A percentile compares a stretch with the other conserved stretches of the same genome.
These are phyloP conservation scores for Ptychodera flava DNA, from an alignment of 35 echinoderm and acorn worm species.

Conservation along the genomic window DNA sequence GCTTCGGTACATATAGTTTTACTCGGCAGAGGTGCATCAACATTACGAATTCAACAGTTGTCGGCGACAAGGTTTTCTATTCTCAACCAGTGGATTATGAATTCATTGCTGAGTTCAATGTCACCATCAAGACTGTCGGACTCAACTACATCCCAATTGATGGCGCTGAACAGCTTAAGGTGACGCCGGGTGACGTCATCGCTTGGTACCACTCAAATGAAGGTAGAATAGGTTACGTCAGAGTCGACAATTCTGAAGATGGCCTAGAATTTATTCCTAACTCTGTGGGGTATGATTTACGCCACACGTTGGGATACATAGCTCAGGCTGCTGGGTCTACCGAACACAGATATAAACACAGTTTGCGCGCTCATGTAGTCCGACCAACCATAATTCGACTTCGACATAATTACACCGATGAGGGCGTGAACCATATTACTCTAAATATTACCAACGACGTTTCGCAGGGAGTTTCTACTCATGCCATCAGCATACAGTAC, in stretches of 20 bases:
- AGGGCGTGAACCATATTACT: constrained; percentile 25
- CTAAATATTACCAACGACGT: constrained; percentile 52
- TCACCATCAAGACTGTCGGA: constrained; percentile 33
- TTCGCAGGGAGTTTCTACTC: constrained; percentile 22
- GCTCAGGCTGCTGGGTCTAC: constrained; percentile 34
- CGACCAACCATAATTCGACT: constrained; percentile 64
- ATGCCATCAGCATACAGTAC: constrained; percentile 56
- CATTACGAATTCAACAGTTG: constrained; percentile 29
- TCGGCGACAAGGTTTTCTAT: constrained; percentile 36
- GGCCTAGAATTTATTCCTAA: constrained; percentile 56
- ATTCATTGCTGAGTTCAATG: constrained; percentile 41
- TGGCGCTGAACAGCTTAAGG: constrained; percentile 36
- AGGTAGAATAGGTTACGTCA: constrained; percentile 62
- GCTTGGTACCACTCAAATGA: constrained; percentile 76
- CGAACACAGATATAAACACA: constrained; percentile 59
- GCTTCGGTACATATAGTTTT: constrained; percentile 60
- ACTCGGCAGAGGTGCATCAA: constrained; percentile 52
- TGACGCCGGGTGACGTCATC: constrained; percentile 59
- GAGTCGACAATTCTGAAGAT: constrained; percentile 30
- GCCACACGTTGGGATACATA: constrained; percentile 37
- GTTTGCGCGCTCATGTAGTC: constrained; percentile 66
- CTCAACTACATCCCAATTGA: constrained; percentile 49
- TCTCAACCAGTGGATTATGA: constrained; percentile 56
- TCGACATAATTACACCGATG: constrained; percentile 73
- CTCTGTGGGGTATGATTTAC: constrained; percentile 31